Percentiles rank a stretch among this genome's conserved stretches.
Evolutionary conservation across 2,888 invertebrate species (phyloP).

Genomic region (Campaea margaritaria): DNA sequence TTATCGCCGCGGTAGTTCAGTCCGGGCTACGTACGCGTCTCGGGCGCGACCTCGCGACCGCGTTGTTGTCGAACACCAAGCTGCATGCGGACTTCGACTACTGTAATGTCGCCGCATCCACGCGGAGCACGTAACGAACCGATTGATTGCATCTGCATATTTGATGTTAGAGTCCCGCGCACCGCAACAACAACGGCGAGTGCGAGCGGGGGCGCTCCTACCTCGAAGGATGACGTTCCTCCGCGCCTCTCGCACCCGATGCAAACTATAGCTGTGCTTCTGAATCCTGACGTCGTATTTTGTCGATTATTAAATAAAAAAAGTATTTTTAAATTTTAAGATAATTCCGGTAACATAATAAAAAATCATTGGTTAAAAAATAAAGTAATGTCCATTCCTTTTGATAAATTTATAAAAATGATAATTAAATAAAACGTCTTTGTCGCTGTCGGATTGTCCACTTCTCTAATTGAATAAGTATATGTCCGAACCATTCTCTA

Average conservation of each 20-base stretch:
- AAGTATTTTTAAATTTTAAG: conserved; percentile 56
- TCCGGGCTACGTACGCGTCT: conserved; percentile 5
- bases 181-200: no score
- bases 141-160: conserved; percentile 47
- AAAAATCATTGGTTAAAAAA: conserved; percentile 49
- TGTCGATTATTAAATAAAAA: conserved; percentile 55
- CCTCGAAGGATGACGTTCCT: not conserved
- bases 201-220: not conserved
- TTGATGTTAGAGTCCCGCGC: conserved; percentile 4
- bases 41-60: conserved; percentile 18
- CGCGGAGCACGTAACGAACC: conserved; percentile 28
- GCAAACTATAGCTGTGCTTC: conserved; percentile 36
- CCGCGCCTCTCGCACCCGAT: conserved; percentile 1
- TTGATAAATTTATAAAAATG: conserved; percentile 49
- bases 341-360: conserved; percentile 57
- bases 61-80: conserved; percentile 15
- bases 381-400: conserved; percentile 65
- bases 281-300: conserved; percentile 43
- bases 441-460: conserved; percentile 73
- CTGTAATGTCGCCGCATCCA: conserved; percentile 6
- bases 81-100: conserved; percentile 12
- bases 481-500: conserved; percentile 63
- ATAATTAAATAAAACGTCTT: conserved; percentile 52
- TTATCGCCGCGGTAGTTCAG: not conserved
- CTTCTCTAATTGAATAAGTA: conserved; percentile 59